Conservation (phyloP, 2,113 vertebrate species). For the Labrus mixtus region DNA sequence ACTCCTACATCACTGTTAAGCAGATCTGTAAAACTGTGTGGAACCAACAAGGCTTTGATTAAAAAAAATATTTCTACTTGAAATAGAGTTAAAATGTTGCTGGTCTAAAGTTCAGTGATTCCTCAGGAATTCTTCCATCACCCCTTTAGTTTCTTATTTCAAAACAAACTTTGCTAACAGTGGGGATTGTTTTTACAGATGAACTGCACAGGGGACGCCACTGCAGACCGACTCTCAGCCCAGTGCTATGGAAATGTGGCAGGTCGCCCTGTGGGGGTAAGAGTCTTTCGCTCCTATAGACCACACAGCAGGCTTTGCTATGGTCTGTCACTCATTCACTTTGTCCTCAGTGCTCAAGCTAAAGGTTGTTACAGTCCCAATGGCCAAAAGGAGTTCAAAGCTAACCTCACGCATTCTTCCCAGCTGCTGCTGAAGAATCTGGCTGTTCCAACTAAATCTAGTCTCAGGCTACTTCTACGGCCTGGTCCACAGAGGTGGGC, state of each 20-base stretch:
- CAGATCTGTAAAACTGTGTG: not conserved
- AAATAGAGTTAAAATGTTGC: not conserved
- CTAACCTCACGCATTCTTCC: constrained; percentile 49
- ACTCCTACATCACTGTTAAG: not conserved
- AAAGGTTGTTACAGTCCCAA: constrained; percentile 44
- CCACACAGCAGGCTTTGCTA: constrained; percentile 60
- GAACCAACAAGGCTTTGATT: not conserved
- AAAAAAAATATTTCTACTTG: no score
- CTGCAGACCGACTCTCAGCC: constrained; percentile 75
- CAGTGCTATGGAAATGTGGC: constrained; percentile 80
- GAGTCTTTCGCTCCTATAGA: constrained; percentile 60
- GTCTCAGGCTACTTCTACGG: constrained; percentile 52
- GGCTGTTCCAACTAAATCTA: constrained; percentile 40
- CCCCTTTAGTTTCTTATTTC: constrained; percentile 49
- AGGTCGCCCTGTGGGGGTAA: constrained; percentile 82
- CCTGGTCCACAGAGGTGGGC: constrained; percentile 43
- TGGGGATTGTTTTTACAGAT: constrained; percentile 85
- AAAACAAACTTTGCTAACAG: constrained; percentile 71
- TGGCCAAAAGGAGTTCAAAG: constrained; percentile 57
- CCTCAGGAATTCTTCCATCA: constrained; percentile 11
- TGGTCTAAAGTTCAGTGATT: constrained; percentile 41
- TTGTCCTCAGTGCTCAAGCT: constrained; percentile 48
- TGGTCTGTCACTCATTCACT: constrained; percentile 44
- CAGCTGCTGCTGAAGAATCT: constrained; percentile 34
- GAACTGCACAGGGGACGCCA: constrained; percentile 83